Base-by-base conservation (phyloP, 1,140 invertebrate species). In the Teleopsis dalmanni region DNA sequence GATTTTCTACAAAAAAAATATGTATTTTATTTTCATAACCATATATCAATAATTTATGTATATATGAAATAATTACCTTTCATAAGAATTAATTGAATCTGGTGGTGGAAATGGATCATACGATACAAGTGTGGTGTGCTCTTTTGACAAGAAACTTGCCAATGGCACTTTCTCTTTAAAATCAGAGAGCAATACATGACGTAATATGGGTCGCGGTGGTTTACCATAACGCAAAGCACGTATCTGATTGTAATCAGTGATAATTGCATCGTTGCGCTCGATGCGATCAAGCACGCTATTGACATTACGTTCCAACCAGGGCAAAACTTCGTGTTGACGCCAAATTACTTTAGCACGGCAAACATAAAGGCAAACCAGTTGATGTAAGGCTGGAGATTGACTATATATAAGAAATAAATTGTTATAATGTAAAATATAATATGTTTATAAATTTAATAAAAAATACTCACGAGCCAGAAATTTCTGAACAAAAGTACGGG, bases 171-270 rank as follows among this genome's bases (percentile, higher is more conserved):
- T 72, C 56, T 87, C 84, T 63, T 86, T 87, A 23, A 87, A 78
- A 59, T 90, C 88, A 0, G 86, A 87, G 3, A 93, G 68, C 35
- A 92, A 75, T 37, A 93, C 81, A 65, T 93, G 88, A 23, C 89
- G 72, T 19, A 83, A 74, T 54, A 92, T 82, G 64, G 84, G 88
- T 27, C 78, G 69, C 3, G 88, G 88, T 14, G 85, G 68, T 13
- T 58, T 62, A 8, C 57, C 57, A 47, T 70, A 70, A 16, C 67
- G 62, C 8, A 57, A 71, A 6, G 70, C 63, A 36, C 85, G 71
- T 66, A 84, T 84, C 31, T 71, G 64, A 60, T 77, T 74, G 63
- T 75, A 86, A 41, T 82, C 80, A 43, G 75, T 75, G 1, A 83
- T 71, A 14, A 78, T 59, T 6, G 75, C 70, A 58, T 87, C 81